Evolutionary conservation across 2,888 invertebrate species (phyloP), one percentile per base, ranked within the genome.

Genomic region (Spilosoma lubricipeda): DNA sequence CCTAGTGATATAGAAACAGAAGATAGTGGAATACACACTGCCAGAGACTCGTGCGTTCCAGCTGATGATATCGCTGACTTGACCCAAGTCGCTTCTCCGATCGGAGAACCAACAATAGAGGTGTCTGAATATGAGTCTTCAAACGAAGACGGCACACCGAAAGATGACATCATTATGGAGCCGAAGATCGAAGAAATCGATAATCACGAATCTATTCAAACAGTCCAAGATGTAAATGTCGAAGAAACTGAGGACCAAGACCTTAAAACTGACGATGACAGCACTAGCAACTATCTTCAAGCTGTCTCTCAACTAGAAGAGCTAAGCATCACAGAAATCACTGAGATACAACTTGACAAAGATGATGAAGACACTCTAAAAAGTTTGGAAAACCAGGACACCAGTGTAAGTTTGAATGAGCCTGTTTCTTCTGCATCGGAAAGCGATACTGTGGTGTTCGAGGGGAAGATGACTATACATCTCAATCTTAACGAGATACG

Each of bases 1-100:
- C 95, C 95, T 76, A 96, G 96, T 79, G 96, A 97, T 82, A 97
- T 96, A 66, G 97, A 97, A 90, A 96, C 97, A 64, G 98, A 98
- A 92, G 98, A 98, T 88, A 97, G 97, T 79, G 98, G 97, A 4
- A 97, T 98, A 79, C 98, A 98, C 84, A 97, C 98, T 9, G 98
- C 98, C 4, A 97, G 98, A 88, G 98, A 97, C 73, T 98, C 97
- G 33, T 97, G 97, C 85, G 97, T 97, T 48, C 98, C 98, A 85
- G 97, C 97, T 69, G 98, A 98, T 89, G 97, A 98, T 84, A 97
- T 97, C 33, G 96, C 97, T 72, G 97, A 97, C 87, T 90, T 94
- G 80, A 93, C 93, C 77, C 94, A 95, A 90, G 93, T 95, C 77
- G 94, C 95, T 74, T 95, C 95, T 80, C 95, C 95, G 23, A 91